Percentiles rank a stretch among this genome's conserved stretches.
Conservation (phyloP, 2,113 vertebrate species). For the Trematomus loennbergii region DNA sequence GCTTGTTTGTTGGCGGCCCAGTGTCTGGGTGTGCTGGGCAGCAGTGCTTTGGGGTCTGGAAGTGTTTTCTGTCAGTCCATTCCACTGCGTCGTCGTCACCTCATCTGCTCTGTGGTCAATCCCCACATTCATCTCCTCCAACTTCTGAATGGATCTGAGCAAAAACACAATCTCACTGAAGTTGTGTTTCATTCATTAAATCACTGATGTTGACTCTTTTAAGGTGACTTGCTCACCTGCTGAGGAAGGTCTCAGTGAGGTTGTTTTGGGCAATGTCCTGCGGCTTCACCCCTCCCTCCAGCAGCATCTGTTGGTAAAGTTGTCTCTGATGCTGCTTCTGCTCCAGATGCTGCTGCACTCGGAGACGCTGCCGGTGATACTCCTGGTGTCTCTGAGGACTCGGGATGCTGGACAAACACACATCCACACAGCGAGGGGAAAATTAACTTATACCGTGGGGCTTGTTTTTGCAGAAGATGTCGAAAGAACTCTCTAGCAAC, state of each 20-base stretch:
- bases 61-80: conserved; percentile 69
- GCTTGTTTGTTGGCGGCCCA: conserved; percentile 64
- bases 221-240: conserved; percentile 82
- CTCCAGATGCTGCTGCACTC: conserved; percentile 97
- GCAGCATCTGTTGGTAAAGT: conserved; percentile 97
- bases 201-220: not conserved
- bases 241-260: conserved; percentile 97
- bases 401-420: conserved; percentile 40
- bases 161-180: not conserved
- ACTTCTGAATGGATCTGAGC: conserved; percentile 94
- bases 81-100: conserved; percentile 86
- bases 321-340: conserved; percentile 97
- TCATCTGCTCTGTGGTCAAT: conserved; percentile 92
- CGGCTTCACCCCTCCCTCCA: conserved; percentile 95
- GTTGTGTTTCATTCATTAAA: not conserved
- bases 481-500: not conserved
- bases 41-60: conserved; percentile 64
- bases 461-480: not conserved
- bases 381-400: conserved; percentile 94
- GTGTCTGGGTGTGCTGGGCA: conserved; percentile 73
- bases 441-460: not conserved
- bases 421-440: not conserved
- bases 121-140: conserved; percentile 95
- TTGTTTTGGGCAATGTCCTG: conserved; percentile 90
- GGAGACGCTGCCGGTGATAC: conserved; percentile 94